phyloP scores from a whole-genome alignment of 1,140 invertebrate genomes.

The Diorhabda elongata region DNA sequence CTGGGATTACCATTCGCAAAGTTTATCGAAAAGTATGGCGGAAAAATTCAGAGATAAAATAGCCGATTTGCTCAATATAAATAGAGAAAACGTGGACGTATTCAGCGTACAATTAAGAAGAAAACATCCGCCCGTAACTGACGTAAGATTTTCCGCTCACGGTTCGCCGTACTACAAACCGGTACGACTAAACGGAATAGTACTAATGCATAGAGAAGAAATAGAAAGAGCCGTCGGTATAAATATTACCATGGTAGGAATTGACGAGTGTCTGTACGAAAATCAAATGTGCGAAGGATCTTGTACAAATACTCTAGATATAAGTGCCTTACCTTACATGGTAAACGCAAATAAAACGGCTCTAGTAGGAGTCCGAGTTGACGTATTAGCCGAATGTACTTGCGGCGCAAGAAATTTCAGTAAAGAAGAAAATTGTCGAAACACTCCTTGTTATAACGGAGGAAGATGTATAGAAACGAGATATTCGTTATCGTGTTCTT shows the following conservation, averaged over 20 bases:
- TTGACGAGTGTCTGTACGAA: constrained; percentile 94
- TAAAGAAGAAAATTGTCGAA: constrained; percentile 82
- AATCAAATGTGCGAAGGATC: constrained; percentile 94
- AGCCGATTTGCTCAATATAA: constrained; percentile 76
- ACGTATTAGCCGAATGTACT: constrained; percentile 85
- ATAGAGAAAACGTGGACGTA: constrained; percentile 87
- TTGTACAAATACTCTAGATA: constrained; percentile 88
- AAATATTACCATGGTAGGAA: constrained; percentile 95
- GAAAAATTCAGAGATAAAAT: constrained; percentile 85
- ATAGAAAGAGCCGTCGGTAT: constrained; percentile 91
- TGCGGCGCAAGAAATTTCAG: constrained; percentile 88
- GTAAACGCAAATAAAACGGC: constrained; percentile 96
- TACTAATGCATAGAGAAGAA: constrained; percentile 89
- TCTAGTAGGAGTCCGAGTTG: constrained; percentile 85
- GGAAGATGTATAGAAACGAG: constrained; percentile 87
- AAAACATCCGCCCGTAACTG: constrained; percentile 83
- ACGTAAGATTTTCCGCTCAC: constrained; percentile 91
- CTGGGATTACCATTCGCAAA: constrained; percentile 83
- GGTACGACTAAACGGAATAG: constrained; percentile 87
- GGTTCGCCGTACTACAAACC: constrained; percentile 95
- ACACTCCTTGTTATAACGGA: constrained; percentile 90
- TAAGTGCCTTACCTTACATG: constrained; percentile 86
- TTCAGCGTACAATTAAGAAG: constrained; percentile 88
- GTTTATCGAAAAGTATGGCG: constrained; percentile 78
- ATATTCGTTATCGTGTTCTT: constrained; percentile 82